Conservation (phyloP, 1,140 invertebrate species). For the Zaprionus tsacasi region DNA sequence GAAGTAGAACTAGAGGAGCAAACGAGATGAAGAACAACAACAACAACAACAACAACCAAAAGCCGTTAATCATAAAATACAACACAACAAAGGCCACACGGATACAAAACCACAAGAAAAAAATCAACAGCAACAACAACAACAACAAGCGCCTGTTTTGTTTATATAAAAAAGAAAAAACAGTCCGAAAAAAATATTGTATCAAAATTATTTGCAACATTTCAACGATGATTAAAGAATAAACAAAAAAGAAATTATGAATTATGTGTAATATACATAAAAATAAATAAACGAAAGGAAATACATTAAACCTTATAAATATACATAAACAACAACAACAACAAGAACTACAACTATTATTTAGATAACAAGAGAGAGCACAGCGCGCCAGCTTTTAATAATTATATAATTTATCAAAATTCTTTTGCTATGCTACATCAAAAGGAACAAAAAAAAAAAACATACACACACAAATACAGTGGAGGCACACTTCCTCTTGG, state of each 20-base stretch:
- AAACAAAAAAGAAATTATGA: conserved; percentile 42
- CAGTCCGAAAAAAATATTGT: conserved; percentile 39
- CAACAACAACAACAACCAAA: conserved; percentile 51
- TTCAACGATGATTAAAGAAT: conserved; percentile 34
- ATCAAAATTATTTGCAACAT: conserved; percentile 68
- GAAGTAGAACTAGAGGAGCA: conserved; percentile 24
- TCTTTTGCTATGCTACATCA: conserved; percentile 22
- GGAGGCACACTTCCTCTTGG: not conserved
- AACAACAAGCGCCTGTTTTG: conserved; percentile 36
- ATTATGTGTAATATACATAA: conserved; percentile 54
- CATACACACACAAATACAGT: conserved; percentile 17
- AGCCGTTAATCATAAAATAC: conserved; percentile 16
- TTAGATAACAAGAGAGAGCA: conserved; percentile 12
- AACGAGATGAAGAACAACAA: conserved; percentile 39
- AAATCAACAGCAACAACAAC: conserved; percentile 41
- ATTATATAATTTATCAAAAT: conserved; percentile 22
- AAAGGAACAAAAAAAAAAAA: conserved; percentile 10
- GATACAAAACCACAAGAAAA: conserved; percentile 25
- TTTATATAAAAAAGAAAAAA: conserved; percentile 17
- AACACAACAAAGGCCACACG: conserved; percentile 37
- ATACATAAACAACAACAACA: conserved; percentile 16
- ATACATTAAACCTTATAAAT: conserved; percentile 18
- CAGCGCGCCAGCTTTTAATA: conserved; percentile 37
- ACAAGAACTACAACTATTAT: conserved; percentile 12
- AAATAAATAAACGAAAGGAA: conserved; percentile 15